Conservation (phyloP, 2,113 vertebrate genomes). For the Nicator chloris region DNA sequence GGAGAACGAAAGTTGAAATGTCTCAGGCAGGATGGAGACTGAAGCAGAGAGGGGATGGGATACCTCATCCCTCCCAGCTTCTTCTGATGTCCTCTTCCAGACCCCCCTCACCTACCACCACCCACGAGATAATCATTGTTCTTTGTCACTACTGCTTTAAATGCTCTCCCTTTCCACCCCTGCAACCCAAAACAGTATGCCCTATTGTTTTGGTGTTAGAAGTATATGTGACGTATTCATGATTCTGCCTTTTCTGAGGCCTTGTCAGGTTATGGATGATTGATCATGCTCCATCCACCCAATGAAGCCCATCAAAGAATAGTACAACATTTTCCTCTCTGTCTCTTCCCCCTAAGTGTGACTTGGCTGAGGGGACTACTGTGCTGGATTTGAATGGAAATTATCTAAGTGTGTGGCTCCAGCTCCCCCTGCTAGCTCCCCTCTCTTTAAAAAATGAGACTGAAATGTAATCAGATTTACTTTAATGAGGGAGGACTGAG, state of each 20-base stretch:
- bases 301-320: conserved; percentile 40
- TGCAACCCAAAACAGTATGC: conserved; percentile 2
- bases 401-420: conserved; percentile 68
- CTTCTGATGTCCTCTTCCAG: conserved; percentile 23
- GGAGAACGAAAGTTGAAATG: conserved; percentile 47
- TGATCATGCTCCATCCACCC: conserved; percentile 39
- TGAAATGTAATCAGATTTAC: conserved; percentile 65
- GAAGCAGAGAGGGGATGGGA: not conserved
- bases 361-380: conserved; percentile 38
- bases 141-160: conserved; percentile 34
- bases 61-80: not conserved
- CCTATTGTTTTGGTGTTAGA: not conserved
- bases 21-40: not conserved
- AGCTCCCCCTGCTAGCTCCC: conserved; percentile 1
- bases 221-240: not conserved
- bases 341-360: conserved; percentile 6
- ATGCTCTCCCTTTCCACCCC: not conserved
- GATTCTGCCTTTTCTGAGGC: conserved; percentile 16
- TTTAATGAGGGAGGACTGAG: conserved; percentile 47
- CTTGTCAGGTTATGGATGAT: conserved; percentile 51
- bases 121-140: not conserved
- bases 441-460: conserved; percentile 19
- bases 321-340: conserved; percentile 23
- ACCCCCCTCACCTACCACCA: not conserved
- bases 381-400: conserved; percentile 59